Conservation (phyloP, 1,140 invertebrate genomes). For the Drosophila saltans region DNA sequence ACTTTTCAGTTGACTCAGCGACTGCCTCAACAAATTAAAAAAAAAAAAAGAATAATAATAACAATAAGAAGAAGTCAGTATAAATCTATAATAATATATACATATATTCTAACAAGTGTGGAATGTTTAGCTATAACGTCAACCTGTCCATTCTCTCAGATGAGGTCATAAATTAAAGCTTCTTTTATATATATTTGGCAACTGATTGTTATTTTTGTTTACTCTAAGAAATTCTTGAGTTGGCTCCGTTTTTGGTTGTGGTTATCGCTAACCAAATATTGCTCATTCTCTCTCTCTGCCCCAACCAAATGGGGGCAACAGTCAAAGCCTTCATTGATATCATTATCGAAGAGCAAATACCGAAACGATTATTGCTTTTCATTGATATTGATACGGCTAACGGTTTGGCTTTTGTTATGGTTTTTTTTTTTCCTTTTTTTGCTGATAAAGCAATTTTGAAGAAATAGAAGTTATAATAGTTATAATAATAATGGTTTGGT, state of each 20-base stretch:
- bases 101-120: slow-evolving; percentile 4
- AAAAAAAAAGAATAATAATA: not conserved
- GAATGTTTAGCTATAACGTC: not conserved
- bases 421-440: not conserved
- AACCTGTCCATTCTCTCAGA: slow-evolving; percentile 1
- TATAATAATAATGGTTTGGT: slow-evolving; percentile 41
- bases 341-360: slow-evolving; percentile 12
- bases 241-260: not conserved
- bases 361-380: slow-evolving; percentile 5
- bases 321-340: slow-evolving; percentile 2
- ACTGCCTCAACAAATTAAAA: slow-evolving; percentile 65
- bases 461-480: not conserved
- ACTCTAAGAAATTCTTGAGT: not conserved
- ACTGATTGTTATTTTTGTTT: slow-evolving; percentile 9
- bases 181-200: slow-evolving; percentile 6
- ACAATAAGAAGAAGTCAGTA: slow-evolving; percentile 2
- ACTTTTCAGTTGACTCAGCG: slow-evolving; percentile 59
- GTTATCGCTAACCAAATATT: slow-evolving; percentile 5
- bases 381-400: slow-evolving; percentile 38
- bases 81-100: slow-evolving; percentile 31
- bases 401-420: slow-evolving; percentile 34
- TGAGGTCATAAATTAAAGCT: slow-evolving; percentile 11
- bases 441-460: slow-evolving; percentile 67
- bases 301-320: slow-evolving; percentile 2
- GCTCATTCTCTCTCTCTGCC: not conserved